phyloP scores from a whole-genome alignment of 2,797 vertebrate genomes.

The Amphiprion clarkii region DNA sequence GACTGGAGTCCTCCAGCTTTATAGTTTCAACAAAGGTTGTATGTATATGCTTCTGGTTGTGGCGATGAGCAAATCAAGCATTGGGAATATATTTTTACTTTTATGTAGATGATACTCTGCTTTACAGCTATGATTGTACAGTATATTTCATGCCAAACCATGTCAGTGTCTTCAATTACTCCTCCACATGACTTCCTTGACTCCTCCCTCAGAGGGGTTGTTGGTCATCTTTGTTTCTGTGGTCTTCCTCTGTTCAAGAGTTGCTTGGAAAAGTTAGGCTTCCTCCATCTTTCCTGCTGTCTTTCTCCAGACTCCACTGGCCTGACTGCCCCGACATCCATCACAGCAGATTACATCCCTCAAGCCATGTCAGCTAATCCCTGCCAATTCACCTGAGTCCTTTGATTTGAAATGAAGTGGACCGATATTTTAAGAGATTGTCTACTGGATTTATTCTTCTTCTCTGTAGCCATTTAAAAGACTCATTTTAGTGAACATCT shows the following conservation, averaged over 20 bases:
- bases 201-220: neutral
- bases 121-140: too few relatives aligned
- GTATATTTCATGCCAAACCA: too few relatives aligned
- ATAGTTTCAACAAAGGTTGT: neutral
- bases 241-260: neutral
- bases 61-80: neutral
- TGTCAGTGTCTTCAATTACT: too few relatives aligned
- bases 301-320: constrained; percentile 2
- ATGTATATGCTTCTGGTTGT: too few relatives aligned
- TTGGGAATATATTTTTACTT: neutral
- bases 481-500: neutral
- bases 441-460: neutral
- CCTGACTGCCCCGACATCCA: constrained; percentile 19
- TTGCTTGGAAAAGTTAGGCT: neutral
- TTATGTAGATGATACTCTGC: neutral
- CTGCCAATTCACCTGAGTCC: constrained; percentile 13
- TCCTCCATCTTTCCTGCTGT: constrained; percentile 5
- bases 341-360: constrained; percentile 36
- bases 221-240: neutral
- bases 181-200: too few relatives aligned
- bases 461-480: neutral
- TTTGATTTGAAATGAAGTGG: constrained; percentile 7
- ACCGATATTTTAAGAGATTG: neutral
- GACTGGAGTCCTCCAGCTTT: neutral
- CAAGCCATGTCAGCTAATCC: constrained; percentile 34